Base-by-base conservation (phyloP, 92 coral and sea anemone species). In the Ricordea florida region DNA sequence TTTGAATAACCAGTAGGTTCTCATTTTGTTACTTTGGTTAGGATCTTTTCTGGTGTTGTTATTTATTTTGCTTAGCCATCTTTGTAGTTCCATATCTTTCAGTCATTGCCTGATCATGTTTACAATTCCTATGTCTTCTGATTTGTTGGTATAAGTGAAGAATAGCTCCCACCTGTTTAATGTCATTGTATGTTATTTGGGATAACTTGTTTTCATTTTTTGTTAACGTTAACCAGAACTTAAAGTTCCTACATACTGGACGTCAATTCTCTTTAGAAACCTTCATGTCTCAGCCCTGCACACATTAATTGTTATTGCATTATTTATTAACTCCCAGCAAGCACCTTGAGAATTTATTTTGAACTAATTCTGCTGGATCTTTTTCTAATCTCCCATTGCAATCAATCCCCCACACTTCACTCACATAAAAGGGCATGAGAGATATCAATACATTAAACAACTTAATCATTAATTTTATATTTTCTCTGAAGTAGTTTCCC, bases 281-380 rank as follows among this genome's bases (percentile, higher is more conserved):
- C 77, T 48, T 16, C 77, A 67, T 41, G 61, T 43, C 62, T 65
- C 72, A n/a, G 77, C 38, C 62, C 67, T 60, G 46, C 67, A 60
- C 20, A 47, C n/a, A n/a, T n/a, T n/a, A 43, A 26, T 26, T 53
- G 13, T 36, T 53, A 27, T 53, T 72, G 79, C 79, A 72, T 27
- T 72, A 72, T 72, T 36, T 72, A 51, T 53, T 72, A 14, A 55
- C 79, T 13, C 80, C 80, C 16, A 57, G 34, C 24, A 57, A 59
- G 70, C 80, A 73, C 24, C 59, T 73, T 10, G 28, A 32, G 43
- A 73, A 70, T 70, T 70, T 70, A 55, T 55, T 51, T 51, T 70
- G 78, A 34, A 37, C 78, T n/a, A 57, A 14, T 62, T 75, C 73
- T 47, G 40, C 47, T 43, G 73, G 82, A 62, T 76, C 82, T 27